Evolutionary conservation across 1,140 invertebrate species (phyloP).

Genomic region (Aricia agestis): DNA sequence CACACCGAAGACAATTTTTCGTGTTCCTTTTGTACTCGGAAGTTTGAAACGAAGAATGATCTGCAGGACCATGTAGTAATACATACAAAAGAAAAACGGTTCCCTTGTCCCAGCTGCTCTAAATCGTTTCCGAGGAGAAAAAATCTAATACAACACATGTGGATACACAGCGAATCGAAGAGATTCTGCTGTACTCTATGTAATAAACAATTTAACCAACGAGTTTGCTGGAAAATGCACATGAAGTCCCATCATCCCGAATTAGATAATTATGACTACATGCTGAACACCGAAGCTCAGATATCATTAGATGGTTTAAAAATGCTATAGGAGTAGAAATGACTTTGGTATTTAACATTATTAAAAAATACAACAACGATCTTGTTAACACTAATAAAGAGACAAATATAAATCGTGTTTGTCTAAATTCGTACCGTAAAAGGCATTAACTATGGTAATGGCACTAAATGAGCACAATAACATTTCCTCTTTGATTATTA

Average conservation of each 20-base stretch:
- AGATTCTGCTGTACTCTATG: slow-evolving; percentile 67
- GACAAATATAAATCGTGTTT: no score
- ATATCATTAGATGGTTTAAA: slow-evolving; percentile 38
- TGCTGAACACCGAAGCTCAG: slow-evolving; percentile 44
- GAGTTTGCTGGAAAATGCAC: slow-evolving; percentile 56
- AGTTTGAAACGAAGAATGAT: slow-evolving; percentile 44
- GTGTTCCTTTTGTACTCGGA: slow-evolving; percentile 43
- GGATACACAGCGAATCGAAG: slow-evolving; percentile 63
- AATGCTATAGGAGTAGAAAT: slow-evolving; percentile 22
- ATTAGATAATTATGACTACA: slow-evolving; percentile 37
- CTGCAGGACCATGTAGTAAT: slow-evolving; percentile 50
- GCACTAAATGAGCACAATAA: no score
- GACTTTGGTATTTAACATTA: no score
- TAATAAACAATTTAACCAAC: slow-evolving; percentile 74
- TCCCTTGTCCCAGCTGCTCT: slow-evolving; percentile 62
- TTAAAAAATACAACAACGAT: no score
- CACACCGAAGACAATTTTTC: slow-evolving; percentile 43
- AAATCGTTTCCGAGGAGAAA: slow-evolving; percentile 74
- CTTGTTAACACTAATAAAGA: no score
- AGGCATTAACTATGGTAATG: no score
- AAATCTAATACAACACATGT: slow-evolving; percentile 73
- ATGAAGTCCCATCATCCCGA: slow-evolving; percentile 58
- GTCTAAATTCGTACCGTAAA: no score
- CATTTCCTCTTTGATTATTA: no score
- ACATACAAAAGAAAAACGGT: slow-evolving; percentile 53